Evolutionary conservation across 2,797 vertebrate species (phyloP), one percentile per base, ranked within the genome.

Genomic region (Melanotaenia pygmaea): DNA sequence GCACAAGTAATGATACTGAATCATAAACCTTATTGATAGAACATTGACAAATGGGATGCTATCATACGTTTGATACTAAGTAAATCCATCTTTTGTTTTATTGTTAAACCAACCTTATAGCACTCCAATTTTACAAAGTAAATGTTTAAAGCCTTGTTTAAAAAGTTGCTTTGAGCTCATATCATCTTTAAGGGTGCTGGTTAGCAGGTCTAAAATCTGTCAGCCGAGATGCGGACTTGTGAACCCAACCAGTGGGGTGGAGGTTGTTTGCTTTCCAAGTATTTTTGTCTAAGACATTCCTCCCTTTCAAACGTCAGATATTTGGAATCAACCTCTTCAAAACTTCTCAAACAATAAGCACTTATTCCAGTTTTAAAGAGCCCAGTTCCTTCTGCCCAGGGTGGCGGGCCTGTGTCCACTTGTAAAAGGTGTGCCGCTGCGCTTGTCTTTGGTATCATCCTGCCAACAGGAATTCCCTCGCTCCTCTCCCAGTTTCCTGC

Each of bases 401-500:
- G 85, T 59, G 53, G 74, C 1, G 24, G 47, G 76, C 74, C 75
- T 73, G 78, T 50, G 38, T 86, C 84, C 85, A 86, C 86, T 90
- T 62, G 60, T 43, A 35, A 0, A 35, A 81, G 84, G 86, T 18
- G 65, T 56, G 70, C 30, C 78, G n/a, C 63, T 26, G 28, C 82
- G 81, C 82, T 86, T 58, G 76, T 88, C 88, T 87, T 86, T 82
- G 45, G 79, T 84, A 24, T 45, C 50, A 43, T 70, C 77, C 86
- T 86, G 83, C 92, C 87, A 88, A 91, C 89, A 89, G 93, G 92
- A 92, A 94, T 83, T 91, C 88, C 76, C 91, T 93, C 86, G 78
- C 90, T 94, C 91, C 87, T 92, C 93, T 93, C 84, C 80, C 81
- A 69, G 86, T 89, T 94, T 95, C 94, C 94, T 94, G 91, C 65